Evolutionary conservation across 2,888 invertebrate species (phyloP), one percentile per base, ranked within the genome.

Genomic region (Lomographa bimaculata): DNA sequence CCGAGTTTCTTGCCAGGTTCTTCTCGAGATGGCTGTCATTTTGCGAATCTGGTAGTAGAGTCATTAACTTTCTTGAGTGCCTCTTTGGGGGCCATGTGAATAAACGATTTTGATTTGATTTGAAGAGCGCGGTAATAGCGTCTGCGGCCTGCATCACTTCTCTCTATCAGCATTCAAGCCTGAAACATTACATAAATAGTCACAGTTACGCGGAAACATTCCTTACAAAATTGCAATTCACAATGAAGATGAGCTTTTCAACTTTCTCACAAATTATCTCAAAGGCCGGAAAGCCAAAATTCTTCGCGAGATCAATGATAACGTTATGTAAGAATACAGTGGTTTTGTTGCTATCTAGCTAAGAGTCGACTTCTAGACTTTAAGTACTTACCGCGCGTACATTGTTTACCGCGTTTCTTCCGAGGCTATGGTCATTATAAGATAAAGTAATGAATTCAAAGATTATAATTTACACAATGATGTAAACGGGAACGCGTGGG

Each of bases 401-500:
- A 50, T 54, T 50, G 48, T 50, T 54, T 35, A 18, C 26, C 7
- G 30, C 29, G 27, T 47, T 52, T 23, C 41, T 45, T 46, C 41
- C 43, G 43, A 26, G 36, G 34, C 40, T 27, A 39, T 27, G 34
- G 25, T 38, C 21, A 34, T 36, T 43, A 41, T 24, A 26, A 47
- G 40, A 46, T 41, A 38, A 39, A 39, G 24, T 38, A 34, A 46
- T 41, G 35, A 45, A 46, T 43, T 36, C 37, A 39, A 21, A 46
- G 30, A 39, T 41, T 27, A 38, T 36, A 39, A 9, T 24, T 16
- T 26, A 23, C 14, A 45, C 60, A 59, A 58, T 58, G 43, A 55
- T 38, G 57, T 46, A 59, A 59, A 58, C 44, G 50, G 40, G 44
- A 49, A 32, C 40, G 57, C 61, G 64, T 71, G 67, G 54, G 69